phyloP scores from a whole-genome alignment of 2,797 vertebrate species.

The Pseudochirops cupreus region DNA sequence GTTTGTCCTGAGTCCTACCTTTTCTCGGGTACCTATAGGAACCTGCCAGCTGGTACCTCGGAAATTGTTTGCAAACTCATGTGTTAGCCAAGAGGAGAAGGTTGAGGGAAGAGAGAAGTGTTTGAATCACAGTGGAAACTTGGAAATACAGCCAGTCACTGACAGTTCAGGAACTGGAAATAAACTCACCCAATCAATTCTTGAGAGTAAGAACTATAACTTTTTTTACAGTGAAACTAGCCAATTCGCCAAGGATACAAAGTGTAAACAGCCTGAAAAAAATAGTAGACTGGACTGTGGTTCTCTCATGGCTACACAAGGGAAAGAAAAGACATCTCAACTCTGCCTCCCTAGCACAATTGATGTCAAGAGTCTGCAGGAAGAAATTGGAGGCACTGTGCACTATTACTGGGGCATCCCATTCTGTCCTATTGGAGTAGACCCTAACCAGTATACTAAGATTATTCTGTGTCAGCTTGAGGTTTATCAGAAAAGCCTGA shows the following conservation, averaged over 20 bases:
- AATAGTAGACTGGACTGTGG: slow-evolving; percentile 53
- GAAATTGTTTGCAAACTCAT: slow-evolving; percentile 81
- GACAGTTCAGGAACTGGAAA: slow-evolving; percentile 77
- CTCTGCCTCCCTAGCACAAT: slow-evolving; percentile 48
- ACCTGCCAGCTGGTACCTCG: slow-evolving; percentile 81
- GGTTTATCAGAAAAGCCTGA: slow-evolving; percentile 95
- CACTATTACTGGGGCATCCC: slow-evolving; percentile 98
- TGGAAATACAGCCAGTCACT: slow-evolving; percentile 73
- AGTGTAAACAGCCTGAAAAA: slow-evolving; percentile 69
- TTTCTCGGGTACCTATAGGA: slow-evolving; percentile 82
- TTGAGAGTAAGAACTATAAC: slow-evolving; percentile 75
- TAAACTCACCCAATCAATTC: slow-evolving; percentile 67
- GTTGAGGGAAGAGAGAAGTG: slow-evolving; percentile 80
- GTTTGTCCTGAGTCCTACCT: slow-evolving; percentile 84
- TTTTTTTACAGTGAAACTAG: slow-evolving; percentile 71
- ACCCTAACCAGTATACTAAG: slow-evolving; percentile 94
- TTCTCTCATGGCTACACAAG: slow-evolving; percentile 73
- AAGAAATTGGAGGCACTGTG: slow-evolving; percentile 83
- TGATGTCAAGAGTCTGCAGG: slow-evolving; percentile 77
- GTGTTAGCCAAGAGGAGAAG: slow-evolving; percentile 73
- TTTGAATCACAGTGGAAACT: slow-evolving; percentile 77
- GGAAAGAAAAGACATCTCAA: slow-evolving; percentile 61
- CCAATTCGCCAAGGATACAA: slow-evolving; percentile 72
- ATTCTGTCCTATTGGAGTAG: slow-evolving; percentile 94
- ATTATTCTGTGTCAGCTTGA: slow-evolving; percentile 97